phyloP scores from a whole-genome alignment of 2,888 invertebrate species.

The Neoaliturus tenellus region DNA sequence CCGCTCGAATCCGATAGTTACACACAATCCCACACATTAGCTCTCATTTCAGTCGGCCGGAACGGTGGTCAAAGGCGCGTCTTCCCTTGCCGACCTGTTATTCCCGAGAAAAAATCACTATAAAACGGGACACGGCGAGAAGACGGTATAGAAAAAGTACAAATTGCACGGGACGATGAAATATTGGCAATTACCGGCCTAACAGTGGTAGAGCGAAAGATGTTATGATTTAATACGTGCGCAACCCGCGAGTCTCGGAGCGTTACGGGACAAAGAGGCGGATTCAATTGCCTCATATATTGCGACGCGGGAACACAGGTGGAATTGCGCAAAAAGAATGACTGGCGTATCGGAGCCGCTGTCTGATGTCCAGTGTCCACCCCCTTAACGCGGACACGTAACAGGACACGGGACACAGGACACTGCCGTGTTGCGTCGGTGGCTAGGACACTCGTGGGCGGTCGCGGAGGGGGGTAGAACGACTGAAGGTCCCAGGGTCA shows the following conservation, averaged over 20 bases:
- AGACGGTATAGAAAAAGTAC: not conserved
- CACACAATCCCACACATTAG: too few species aligned
- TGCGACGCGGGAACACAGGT: not conserved
- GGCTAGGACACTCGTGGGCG: too few species aligned
- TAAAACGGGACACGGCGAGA: not conserved
- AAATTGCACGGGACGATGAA: constrained; percentile 19
- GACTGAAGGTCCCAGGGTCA: too few species aligned
- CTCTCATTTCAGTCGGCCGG: too few species aligned
- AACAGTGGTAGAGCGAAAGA: constrained; percentile 11
- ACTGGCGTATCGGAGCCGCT: constrained; percentile 5
- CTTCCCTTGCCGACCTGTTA: too few species aligned
- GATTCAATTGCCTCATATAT: constrained; percentile 29
- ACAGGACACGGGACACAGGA: too few species aligned
- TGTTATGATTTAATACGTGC: constrained; percentile 39
- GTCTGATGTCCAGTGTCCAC: too few species aligned
- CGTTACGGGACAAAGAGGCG: constrained; percentile 4
- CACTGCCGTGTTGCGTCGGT: too few species aligned
- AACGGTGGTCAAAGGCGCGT: too few species aligned
- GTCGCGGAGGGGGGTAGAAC: too few species aligned
- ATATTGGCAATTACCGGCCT: constrained; percentile 9
- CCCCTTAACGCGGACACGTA: not conserved
- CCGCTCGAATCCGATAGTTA: too few species aligned
- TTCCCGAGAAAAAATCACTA: not conserved
- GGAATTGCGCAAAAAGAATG: constrained; percentile 13
- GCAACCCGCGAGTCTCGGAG: not conserved